These are phyloP conservation scores for Pygoscelis antarcticus DNA, from an alignment of 2,113 vertebrate species.

Conservation along the genomic window DNA sequence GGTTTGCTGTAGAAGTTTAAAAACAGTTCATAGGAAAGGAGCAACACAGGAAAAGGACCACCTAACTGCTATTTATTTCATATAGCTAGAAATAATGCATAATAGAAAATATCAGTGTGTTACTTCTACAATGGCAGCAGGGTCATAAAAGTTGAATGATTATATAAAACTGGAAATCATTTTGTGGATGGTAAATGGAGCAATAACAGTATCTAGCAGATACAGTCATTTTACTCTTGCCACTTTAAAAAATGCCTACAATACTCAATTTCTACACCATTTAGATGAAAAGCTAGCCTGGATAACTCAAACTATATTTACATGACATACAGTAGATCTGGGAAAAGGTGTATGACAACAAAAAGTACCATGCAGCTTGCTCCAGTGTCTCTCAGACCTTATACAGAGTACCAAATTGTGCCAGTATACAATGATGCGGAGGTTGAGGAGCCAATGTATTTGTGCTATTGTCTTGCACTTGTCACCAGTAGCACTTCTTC, in stretches of 20 bases:
- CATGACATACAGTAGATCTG: neutral
- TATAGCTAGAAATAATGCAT: neutral
- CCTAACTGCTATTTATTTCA: neutral
- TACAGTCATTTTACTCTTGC: neutral
- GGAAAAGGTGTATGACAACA: neutral
- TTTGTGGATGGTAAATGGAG: neutral
- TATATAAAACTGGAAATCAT: slow-evolving; percentile 2
- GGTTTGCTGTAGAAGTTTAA: neutral
- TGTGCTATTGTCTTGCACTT: neutral
- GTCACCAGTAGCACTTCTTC: neutral
- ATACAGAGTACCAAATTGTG: neutral
- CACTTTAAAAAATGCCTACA: neutral
- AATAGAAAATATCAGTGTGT: neutral
- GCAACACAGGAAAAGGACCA: neutral
- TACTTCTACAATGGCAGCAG: neutral
- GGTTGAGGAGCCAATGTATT: neutral
- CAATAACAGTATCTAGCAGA: neutral
- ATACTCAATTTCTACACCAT: neutral
- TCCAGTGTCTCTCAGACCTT: neutral
- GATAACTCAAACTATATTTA: neutral
- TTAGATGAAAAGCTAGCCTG: neutral
- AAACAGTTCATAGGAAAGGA: neutral
- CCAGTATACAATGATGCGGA: neutral
- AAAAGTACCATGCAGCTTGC: neutral
- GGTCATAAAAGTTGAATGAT: neutral